A percentile compares a stretch with the other conserved stretches of the same genome.
Evolutionary conservation across 2,797 vertebrate species (phyloP).

Genomic region (Anas bahamensis): DNA sequence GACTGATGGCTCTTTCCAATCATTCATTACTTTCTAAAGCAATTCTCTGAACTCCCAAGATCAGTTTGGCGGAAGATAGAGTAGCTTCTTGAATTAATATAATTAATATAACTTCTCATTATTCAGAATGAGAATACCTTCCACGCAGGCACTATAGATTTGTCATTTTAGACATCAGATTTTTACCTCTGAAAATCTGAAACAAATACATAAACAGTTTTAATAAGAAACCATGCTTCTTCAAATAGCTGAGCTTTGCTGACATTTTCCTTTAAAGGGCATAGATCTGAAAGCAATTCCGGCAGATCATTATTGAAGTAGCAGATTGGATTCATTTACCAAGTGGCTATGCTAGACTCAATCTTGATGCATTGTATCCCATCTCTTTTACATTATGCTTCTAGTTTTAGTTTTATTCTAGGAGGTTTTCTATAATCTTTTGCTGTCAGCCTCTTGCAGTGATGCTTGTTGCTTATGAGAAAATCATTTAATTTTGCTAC

Average conservation of each 20-base stretch:
- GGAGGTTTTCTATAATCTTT: background rate
- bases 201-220: background rate
- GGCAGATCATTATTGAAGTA: background rate
- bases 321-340: background rate
- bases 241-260: background rate
- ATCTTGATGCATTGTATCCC: background rate
- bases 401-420: background rate
- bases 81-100: background rate
- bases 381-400: background rate
- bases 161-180: background rate
- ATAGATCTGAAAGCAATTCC: background rate
- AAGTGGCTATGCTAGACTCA: background rate
- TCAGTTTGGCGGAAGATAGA: background rate
- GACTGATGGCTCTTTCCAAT: background rate
- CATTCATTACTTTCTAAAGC: background rate
- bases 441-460: background rate
- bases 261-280: background rate
- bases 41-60: background rate
- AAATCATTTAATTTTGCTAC: background rate
- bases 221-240: background rate
- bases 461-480: background rate
- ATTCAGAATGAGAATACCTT: background rate
- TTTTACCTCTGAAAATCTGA: background rate
- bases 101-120: background rate
- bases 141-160: background rate